Conservation (phyloP, 2,797 vertebrate genomes). For the Diplodus puntazzo region DNA sequence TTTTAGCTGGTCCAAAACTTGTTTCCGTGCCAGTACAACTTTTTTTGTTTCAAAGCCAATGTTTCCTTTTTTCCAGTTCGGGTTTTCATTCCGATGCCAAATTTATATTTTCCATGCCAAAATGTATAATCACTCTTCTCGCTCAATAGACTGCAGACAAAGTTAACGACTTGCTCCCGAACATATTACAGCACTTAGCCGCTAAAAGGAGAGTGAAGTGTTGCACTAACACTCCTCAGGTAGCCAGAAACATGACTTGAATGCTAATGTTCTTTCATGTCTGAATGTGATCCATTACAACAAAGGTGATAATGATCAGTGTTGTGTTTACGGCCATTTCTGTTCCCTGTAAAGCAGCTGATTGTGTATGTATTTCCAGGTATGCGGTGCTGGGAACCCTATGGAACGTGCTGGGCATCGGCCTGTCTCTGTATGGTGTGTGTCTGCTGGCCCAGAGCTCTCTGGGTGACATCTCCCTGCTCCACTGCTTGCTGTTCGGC, state of each 20-base stretch:
- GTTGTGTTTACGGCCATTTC: neutral
- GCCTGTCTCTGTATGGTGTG: slow-evolving; percentile 88
- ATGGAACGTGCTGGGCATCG: slow-evolving; percentile 89
- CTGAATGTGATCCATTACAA: no score
- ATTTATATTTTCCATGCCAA: neutral
- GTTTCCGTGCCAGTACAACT: neutral
- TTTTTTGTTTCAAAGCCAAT: neutral
- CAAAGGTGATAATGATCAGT: no score
- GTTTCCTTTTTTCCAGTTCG: neutral
- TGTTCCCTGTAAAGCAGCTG: neutral
- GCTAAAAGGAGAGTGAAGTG: neutral
- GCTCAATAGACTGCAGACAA: neutral
- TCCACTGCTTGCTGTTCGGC: slow-evolving; percentile 89
- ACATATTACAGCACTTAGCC: neutral
- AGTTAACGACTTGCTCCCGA: neutral
- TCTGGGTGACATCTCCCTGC: slow-evolving; percentile 85
- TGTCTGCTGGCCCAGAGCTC: slow-evolving; percentile 84
- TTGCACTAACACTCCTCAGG: neutral
- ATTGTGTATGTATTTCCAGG: slow-evolving; percentile 41
- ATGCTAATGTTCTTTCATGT: neutral
- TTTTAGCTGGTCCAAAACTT: neutral
- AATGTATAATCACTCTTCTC: neutral
- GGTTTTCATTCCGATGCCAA: neutral
- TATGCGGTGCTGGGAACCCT: slow-evolving; percentile 87
- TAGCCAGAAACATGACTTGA: no score